phyloP scores from a whole-genome alignment of 2,113 vertebrate species.

The Gallinago paraguaiae region DNA sequence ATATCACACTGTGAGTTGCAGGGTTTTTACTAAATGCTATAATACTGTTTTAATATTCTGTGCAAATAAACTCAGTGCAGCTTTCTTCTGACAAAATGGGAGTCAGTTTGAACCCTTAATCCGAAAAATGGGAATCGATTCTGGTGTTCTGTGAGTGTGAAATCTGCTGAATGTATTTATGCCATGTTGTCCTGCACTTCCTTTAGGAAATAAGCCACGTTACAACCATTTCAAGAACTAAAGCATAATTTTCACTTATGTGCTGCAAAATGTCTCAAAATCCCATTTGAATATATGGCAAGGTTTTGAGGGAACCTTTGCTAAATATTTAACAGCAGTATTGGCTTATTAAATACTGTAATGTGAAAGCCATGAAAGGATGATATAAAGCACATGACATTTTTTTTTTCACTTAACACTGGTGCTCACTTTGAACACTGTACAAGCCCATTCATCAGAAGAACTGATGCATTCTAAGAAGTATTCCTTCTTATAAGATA shows the following conservation, averaged over 20 bases:
- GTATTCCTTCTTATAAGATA: slow-evolving; percentile 66
- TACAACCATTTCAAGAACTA: slow-evolving; percentile 33
- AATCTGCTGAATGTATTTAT: slow-evolving; percentile 36
- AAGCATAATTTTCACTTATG: slow-evolving; percentile 52
- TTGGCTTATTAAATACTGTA: slow-evolving; percentile 65
- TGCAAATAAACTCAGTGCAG: slow-evolving; percentile 32
- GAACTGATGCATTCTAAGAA: slow-evolving; percentile 66
- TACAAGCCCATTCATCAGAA: slow-evolving; percentile 63
- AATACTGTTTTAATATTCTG: not conserved
- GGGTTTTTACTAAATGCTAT: not conserved
- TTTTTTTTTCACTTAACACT: slow-evolving; percentile 50
- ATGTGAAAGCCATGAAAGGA: slow-evolving; percentile 23
- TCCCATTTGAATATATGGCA: slow-evolving; percentile 57
- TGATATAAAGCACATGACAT: slow-evolving; percentile 47
- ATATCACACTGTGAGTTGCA: not conserved
- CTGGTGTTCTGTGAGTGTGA: slow-evolving; percentile 7
- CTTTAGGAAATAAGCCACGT: slow-evolving; percentile 37
- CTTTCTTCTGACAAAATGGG: slow-evolving; percentile 25
- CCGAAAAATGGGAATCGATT: slow-evolving; percentile 12
- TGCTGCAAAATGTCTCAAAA: slow-evolving; percentile 63
- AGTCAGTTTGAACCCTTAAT: slow-evolving; percentile 33
- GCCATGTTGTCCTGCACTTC: not conserved
- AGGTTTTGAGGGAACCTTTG: slow-evolving; percentile 59
- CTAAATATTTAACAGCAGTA: slow-evolving; percentile 71
- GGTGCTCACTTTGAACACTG: slow-evolving; percentile 55